phyloP scores from a whole-genome alignment of 2,888 invertebrate genomes.

The Cremastinae sp. region DNA sequence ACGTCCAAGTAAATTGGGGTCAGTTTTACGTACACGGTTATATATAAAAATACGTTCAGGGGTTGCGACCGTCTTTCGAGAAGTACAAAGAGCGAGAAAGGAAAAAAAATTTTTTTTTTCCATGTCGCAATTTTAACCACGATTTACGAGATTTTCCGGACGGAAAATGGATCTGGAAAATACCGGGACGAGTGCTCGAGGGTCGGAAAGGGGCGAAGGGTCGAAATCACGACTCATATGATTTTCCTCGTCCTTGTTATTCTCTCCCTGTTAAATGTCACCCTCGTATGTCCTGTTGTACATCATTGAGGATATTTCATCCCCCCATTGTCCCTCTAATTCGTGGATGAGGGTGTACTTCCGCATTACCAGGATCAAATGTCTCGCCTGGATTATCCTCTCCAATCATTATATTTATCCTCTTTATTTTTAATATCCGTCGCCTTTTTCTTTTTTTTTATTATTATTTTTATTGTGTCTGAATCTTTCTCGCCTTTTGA shows the following conservation, averaged over 20 bases:
- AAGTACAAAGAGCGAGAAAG: constrained; percentile 29
- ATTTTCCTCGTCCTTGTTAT: constrained; percentile 17
- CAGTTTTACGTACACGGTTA: constrained; percentile 24
- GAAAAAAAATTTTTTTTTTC: too few species aligned
- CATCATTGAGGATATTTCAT: constrained; percentile 13
- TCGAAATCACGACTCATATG: constrained; percentile 6
- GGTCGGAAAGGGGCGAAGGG: background rate
- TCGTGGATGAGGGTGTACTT: background rate
- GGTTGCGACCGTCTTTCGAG: constrained; percentile 4
- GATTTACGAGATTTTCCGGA: constrained; percentile 31
- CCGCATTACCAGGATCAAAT: too few species aligned
- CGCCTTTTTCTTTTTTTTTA: too few species aligned
- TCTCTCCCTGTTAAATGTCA: constrained; percentile 27
- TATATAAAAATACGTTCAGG: constrained; percentile 43
- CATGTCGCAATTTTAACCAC: constrained; percentile 28
- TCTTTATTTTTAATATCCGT: too few species aligned
- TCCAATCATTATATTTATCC: too few species aligned
- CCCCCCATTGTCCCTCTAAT: background rate
- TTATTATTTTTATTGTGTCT: background rate
- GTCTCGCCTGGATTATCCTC: too few species aligned
- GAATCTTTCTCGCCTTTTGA: too few species aligned
- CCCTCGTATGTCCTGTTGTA: constrained; percentile 14
- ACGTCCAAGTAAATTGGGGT: constrained; percentile 45
- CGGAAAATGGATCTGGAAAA: background rate
- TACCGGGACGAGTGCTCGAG: background rate